Evolutionary conservation across 1,140 invertebrate species (phyloP).

Genomic region (Lepidurus couesii): DNA sequence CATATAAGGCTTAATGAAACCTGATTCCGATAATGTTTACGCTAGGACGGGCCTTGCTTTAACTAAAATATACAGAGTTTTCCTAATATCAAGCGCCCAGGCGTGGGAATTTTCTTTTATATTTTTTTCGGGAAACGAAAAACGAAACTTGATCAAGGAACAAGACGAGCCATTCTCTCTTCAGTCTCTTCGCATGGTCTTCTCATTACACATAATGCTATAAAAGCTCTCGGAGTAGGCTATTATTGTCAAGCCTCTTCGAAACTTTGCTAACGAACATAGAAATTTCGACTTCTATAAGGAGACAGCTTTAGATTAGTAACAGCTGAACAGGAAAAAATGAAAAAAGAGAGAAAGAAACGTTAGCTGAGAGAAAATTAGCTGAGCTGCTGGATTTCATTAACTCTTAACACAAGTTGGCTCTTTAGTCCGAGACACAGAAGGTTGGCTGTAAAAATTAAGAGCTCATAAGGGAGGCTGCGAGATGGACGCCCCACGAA

Average conservation of each 20-base stretch:
- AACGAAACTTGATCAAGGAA: neutral
- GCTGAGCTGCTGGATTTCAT: neutral
- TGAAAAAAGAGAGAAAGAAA: too few relatives aligned
- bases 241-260: neutral
- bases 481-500: neutral
- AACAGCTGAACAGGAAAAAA: too few relatives aligned
- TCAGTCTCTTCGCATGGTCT: neutral
- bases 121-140: neutral
- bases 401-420: constrained; percentile 1
- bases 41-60: constrained; percentile 14
- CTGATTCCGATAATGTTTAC: neutral
- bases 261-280: neutral
- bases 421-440: neutral
- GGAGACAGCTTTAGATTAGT: too few relatives aligned
- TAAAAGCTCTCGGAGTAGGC: neutral
- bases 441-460: neutral
- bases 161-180: neutral
- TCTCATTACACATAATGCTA: neutral
- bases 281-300: too few relatives aligned
- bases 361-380: neutral
- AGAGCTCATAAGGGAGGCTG: constrained; percentile 3
- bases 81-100: neutral
- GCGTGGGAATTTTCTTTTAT: neutral
- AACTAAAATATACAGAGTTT: neutral
- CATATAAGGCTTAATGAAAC: neutral